A percentile compares a stretch with the other conserved stretches of the same genome.
These are phyloP conservation scores for Ctenopoma multispine DNA, from an alignment of 2,797 vertebrate species.

Conservation along the genomic window DNA sequence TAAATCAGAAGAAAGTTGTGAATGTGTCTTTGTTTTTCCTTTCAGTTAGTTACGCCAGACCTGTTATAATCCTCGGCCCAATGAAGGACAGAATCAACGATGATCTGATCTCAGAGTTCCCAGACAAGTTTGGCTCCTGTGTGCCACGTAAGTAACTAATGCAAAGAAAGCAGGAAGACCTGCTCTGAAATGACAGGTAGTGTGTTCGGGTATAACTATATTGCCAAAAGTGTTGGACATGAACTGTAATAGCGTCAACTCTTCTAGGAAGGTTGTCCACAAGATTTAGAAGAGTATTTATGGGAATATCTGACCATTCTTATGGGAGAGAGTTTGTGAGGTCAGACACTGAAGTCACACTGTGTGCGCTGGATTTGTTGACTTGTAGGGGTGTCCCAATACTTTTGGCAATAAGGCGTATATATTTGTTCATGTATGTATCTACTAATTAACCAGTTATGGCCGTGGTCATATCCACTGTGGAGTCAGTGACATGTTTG, in stretches of 20 bases:
- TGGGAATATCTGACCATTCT: no score
- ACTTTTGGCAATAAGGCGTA: no score
- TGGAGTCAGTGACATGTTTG: not conserved
- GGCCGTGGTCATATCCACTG: not conserved
- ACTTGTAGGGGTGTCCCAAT: no score
- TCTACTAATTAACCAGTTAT: not conserved
- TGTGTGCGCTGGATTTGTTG: no score
- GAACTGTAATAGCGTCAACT: no score
- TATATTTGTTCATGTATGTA: constrained; percentile 1
- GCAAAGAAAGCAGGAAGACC: not conserved
- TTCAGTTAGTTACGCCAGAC: constrained; percentile 94
- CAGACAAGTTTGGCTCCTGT: constrained; percentile 97
- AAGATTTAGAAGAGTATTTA: no score
- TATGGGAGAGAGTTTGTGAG: no score
- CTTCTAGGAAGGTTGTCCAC: no score
- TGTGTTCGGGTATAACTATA: not conserved
- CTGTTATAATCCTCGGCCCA: constrained; percentile 96
- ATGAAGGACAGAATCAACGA: constrained; percentile 99
- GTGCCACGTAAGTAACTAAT: constrained; percentile 93
- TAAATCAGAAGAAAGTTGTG: not conserved
- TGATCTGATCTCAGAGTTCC: constrained; percentile 97
- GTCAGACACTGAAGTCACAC: no score
- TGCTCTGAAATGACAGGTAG: not conserved
- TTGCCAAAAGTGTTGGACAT: no score
- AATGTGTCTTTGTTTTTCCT: constrained; percentile 19